These are phyloP conservation scores for Pangasius krempfi DNA, from an alignment of 2,797 vertebrate genomes.

Conservation along the genomic window DNA sequence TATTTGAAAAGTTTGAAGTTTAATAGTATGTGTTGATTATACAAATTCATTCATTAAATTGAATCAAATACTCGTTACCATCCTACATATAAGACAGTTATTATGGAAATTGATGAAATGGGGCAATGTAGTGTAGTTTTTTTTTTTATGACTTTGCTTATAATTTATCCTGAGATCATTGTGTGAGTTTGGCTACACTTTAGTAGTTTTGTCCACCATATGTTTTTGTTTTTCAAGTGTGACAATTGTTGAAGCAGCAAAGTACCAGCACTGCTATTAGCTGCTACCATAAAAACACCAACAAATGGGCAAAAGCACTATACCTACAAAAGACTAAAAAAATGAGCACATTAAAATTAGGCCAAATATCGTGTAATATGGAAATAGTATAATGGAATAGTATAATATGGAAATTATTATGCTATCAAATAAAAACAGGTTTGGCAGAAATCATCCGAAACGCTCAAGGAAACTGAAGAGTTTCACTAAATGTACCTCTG, in stretches of 20 bases:
- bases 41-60: not conserved
- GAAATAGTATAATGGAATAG: too few relatives aligned
- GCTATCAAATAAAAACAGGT: not conserved
- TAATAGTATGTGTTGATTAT: not conserved
- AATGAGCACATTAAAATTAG: not conserved
- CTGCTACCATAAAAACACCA: not conserved
- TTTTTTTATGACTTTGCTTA: not conserved
- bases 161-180: not conserved
- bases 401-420: not conserved
- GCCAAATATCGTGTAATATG: not conserved
- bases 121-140: not conserved
- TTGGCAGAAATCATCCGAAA: not conserved
- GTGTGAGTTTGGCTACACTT: not conserved
- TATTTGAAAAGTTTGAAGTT: not conserved
- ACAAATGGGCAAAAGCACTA: not conserved
- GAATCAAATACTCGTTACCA: not conserved
- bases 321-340: not conserved
- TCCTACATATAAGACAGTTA: not conserved
- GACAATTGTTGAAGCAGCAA: not conserved
- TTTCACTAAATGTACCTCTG: not conserved
- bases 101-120: not conserved
- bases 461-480: not conserved
- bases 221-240: not conserved
- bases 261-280: not conserved
- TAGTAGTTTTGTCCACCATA: not conserved